phyloP scores from a whole-genome alignment of 2,888 invertebrate genomes.

The Hemicrepidius hirtus region DNA sequence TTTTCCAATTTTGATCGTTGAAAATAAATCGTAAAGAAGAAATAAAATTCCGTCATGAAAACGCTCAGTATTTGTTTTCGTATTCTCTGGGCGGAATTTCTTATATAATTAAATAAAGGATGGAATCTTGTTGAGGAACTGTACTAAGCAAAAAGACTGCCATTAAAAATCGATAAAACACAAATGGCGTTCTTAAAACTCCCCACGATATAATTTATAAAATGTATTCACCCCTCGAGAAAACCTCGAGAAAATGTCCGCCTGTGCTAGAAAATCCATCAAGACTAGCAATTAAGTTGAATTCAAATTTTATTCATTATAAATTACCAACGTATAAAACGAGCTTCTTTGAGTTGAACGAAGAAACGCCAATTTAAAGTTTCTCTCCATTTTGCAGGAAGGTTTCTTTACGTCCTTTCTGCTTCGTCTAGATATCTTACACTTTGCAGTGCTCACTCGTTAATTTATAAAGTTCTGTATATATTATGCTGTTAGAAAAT shows the following conservation, averaged over 20 bases:
- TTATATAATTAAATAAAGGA: background rate
- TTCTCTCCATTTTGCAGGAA: conserved; percentile 63
- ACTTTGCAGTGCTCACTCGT: conserved; percentile 44
- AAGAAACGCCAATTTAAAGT: conserved; percentile 73
- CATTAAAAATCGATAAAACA: conserved; percentile 70
- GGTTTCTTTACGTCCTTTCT: conserved; percentile 50
- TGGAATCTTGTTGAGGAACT: conserved; percentile 13
- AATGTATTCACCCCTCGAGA: conserved; percentile 67
- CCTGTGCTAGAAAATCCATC: conserved; percentile 70
- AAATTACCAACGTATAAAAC: conserved; percentile 72
- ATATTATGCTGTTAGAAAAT: conserved; percentile 27
- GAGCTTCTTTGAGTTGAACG: conserved; percentile 69
- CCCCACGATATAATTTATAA: conserved; percentile 66
- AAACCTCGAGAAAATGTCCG: conserved; percentile 66
- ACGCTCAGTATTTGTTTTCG: too few species aligned
- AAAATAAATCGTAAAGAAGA: too few species aligned
- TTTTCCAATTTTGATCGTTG: too few species aligned
- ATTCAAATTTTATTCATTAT: conserved; percentile 73
- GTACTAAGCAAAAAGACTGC: conserved; percentile 30
- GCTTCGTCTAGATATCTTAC: conserved; percentile 33
- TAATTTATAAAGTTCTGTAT: conserved; percentile 46
- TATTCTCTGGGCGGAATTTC: too few species aligned
- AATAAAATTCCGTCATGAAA: too few species aligned
- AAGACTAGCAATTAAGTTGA: conserved; percentile 72
- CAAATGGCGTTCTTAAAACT: conserved; percentile 70